Evolutionary conservation across 1,140 invertebrate genomes (phyloP), one percentile per base, ranked within the genome.

Genomic region (Diuraphis noxia): DNA sequence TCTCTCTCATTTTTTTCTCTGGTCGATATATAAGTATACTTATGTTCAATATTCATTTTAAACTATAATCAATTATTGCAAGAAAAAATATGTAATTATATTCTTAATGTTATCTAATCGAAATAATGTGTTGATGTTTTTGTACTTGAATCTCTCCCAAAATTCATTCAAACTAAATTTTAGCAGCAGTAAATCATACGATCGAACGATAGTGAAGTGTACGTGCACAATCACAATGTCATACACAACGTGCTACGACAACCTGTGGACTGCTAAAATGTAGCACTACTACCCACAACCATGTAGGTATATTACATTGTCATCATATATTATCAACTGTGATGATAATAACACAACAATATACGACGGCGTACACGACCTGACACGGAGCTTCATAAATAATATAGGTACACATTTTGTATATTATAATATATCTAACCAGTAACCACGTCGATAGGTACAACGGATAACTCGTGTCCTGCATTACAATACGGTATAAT

Each of bases 51-150:
- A n/a, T 63, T 63, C 3, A 63, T 63, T n/a, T 63, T 63, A 63
- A 63, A 63, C 30, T 17, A 63, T 63, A 63, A 63, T 63, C 56
- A 63, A 63, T 63, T 63, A 63, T 63, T 63, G 13, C 56, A 30
- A 63, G 56, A 63, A 63, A 63, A 63, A 63, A 63, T n/a, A 63
- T 63, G 56, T 63, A 63, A 63, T 63, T 63, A 63, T 63, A 63
- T 63, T n/a, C 30, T 63, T 63, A 63, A 63, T 63, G 56, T 63
- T 63, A 63, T 63, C 56, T 4, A n/a, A 63, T 63, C 56, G 4
- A 63, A 63, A 63, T 63, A 63, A 63, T 63, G 56, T 63, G 56
- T 63, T 63, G 56, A 63, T 63, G 56, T 63, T 63, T 63, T 63
- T 63, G 56, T 63, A 63, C 13, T 63, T 63, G 56, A 63, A 63